phyloP scores from a whole-genome alignment of 2,888 invertebrate species.

The Venustoraphidia nigricollis region DNA sequence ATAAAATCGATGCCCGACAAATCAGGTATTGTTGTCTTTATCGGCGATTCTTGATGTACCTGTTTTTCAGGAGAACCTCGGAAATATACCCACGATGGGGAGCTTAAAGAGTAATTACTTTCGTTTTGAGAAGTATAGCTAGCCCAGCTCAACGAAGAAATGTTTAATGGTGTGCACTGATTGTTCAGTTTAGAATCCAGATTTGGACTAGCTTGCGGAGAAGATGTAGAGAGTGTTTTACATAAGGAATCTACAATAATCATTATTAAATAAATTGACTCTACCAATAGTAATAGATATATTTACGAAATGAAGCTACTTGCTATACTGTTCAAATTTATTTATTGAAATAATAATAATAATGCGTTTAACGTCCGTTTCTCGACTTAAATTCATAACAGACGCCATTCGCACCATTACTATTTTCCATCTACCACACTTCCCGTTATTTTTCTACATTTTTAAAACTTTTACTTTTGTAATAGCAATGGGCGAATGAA shows the following conservation, averaged over 20 bases:
- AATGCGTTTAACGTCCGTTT: too few species aligned
- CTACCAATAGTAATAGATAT: too few species aligned
- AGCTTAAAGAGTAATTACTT: conserved; percentile 19
- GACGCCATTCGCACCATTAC: too few species aligned
- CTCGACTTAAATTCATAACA: too few species aligned
- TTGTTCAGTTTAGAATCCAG: conserved; percentile 6
- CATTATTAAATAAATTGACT: too few species aligned
- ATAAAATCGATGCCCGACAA: conserved; percentile 26
- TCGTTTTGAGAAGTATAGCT: conserved; percentile 22
- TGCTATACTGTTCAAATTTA: too few species aligned
- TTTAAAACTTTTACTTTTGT: too few species aligned
- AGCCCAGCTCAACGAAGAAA: conserved; percentile 25
- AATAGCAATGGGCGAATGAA: too few species aligned
- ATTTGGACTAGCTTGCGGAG: conserved; percentile 1
- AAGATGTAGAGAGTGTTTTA: conserved; percentile 8
- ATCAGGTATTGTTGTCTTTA: conserved; percentile 7
- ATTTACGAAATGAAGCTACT: too few species aligned
- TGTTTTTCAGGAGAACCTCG: conserved; percentile 17
- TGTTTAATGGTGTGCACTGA: conserved; percentile 21
- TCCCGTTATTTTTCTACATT: too few species aligned
- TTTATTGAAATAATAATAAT: too few species aligned
- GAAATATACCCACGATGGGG: conserved; percentile 26
- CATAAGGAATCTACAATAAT: conserved; percentile 15
- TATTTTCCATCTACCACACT: too few species aligned
- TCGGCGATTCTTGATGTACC: conserved; percentile 3